A percentile compares a stretch with the other conserved stretches of the same genome.
Conservation (phyloP, 2,113 vertebrate species). For the Chitala chitala region DNA sequence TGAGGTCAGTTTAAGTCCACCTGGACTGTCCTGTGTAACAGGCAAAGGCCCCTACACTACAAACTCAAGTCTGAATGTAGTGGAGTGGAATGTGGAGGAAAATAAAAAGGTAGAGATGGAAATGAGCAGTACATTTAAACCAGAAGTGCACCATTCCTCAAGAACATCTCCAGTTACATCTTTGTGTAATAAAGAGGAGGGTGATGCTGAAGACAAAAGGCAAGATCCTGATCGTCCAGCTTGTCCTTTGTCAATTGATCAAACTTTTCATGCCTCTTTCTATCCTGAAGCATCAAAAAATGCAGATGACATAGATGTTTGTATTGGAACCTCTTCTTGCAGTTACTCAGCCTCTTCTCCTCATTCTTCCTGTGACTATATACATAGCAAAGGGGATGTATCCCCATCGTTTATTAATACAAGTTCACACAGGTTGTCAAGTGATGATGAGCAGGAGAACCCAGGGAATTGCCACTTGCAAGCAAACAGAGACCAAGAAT, state of each 20-base stretch:
- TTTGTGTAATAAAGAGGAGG: conserved; percentile 46
- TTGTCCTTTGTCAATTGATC: conserved; percentile 58
- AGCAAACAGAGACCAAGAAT: conserved; percentile 53
- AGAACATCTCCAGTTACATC: conserved; percentile 47
- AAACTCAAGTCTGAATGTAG: conserved; percentile 29
- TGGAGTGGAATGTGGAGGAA: conserved; percentile 26
- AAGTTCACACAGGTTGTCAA: conserved; percentile 71
- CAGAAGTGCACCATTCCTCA: conserved; percentile 52
- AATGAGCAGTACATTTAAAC: conserved; percentile 55
- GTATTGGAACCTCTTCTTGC: conserved; percentile 53
- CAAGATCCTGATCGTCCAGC: conserved; percentile 49
- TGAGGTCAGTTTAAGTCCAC: conserved; percentile 63
- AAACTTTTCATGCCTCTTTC: conserved; percentile 45
- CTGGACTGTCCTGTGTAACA: conserved; percentile 29
- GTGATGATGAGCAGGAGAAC: conserved; percentile 72
- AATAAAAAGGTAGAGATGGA: conserved; percentile 41
- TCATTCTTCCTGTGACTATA: conserved; percentile 65
- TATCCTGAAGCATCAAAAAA: conserved; percentile 42
- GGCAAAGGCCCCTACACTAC: conserved; percentile 45
- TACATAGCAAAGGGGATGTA: conserved; percentile 76
- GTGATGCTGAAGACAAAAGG: conserved; percentile 38
- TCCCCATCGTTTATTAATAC: conserved; percentile 94
- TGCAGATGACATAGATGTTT: conserved; percentile 53
- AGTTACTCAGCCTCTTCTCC: conserved; percentile 40
- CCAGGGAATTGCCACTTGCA: conserved; percentile 45